Base-by-base conservation (phyloP, 1,140 invertebrate species). In the Pomacea maculata region DNA sequence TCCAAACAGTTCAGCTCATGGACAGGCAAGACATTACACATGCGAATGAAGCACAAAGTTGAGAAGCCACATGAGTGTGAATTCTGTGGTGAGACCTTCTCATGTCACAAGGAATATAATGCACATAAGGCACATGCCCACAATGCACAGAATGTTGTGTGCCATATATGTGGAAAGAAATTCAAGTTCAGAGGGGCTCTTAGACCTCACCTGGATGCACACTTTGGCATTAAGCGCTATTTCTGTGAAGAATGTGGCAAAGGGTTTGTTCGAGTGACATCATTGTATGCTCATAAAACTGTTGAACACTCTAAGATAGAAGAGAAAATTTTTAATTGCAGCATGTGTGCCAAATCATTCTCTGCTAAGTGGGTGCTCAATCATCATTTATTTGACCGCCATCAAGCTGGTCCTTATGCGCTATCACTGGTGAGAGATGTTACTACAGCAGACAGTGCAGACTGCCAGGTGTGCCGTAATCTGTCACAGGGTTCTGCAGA, bases 211-310 rank as follows among this genome's bases (percentile, higher is more conserved):
- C 61, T 79, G n/a, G 67, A 73, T 79, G 78, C 70, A 9, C 78
- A 79, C 70, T 64, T 54, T 52, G 78, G 78, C 15, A 57, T 61
- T 21, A 79, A 63, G 19, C 65, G 54, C n/a, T 65, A 79, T 55
- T 79, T 73, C n/a, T 79, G 78, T 79, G 78, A 79, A 57, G 54
- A 70, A 8, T 79, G 78, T 79, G 78, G 78, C 29, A 67, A 72
- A 29, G 67, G 78, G 17, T 79, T 79, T 79, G 78, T 73, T 15
- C 78, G 78, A 17, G 54, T 72, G 21, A 79, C 67, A 17, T 57
- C 67, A 57, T 57, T 79, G 34, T 57, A 55, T 57, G 70, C 64
- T 15, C 78, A 79, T 65, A 79, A 65, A 67, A 45, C 45, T 19
- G 25, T 63, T 15, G 75, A 63, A 19, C 75, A 77, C 34, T 67